phyloP scores from a whole-genome alignment of 2,113 vertebrate species.

The Phyllostomus hastatus region DNA sequence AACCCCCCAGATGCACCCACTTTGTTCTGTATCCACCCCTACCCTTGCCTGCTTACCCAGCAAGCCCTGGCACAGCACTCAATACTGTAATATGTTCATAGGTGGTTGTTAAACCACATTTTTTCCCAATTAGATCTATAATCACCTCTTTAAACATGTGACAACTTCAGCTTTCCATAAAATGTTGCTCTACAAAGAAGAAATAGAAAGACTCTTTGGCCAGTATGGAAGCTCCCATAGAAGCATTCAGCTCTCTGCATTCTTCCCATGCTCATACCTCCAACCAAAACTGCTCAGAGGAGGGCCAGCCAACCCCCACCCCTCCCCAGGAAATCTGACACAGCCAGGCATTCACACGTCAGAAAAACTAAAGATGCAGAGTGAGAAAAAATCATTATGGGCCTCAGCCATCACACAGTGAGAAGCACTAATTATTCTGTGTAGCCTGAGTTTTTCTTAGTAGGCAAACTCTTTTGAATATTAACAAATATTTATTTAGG shows the following conservation, averaged over 20 bases:
- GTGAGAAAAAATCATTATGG: slow-evolving; percentile 25
- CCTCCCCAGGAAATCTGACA: background rate
- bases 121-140: background rate
- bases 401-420: slow-evolving; percentile 26
- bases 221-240: background rate
- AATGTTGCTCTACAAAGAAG: background rate
- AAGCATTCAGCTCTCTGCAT: background rate
- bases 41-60: background rate
- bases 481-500: slow-evolving; percentile 76
- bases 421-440: slow-evolving; percentile 69
- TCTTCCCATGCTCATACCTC: background rate
- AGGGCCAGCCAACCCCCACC: background rate
- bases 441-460: slow-evolving; percentile 71
- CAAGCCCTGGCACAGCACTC: background rate
- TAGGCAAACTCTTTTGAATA: slow-evolving; percentile 71
- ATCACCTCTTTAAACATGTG: background rate
- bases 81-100: background rate
- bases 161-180: background rate
- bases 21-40: background rate
- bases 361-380: slow-evolving; percentile 51
- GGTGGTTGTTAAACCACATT: background rate
- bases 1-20: background rate
- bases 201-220: background rate
- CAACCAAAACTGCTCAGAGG: background rate
- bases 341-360: slow-evolving; percentile 49